A percentile compares a stretch with the other conserved stretches of the same genome.
Evolutionary conservation across 2,888 invertebrate genomes (phyloP).

Genomic region (Villa cingulata): DNA sequence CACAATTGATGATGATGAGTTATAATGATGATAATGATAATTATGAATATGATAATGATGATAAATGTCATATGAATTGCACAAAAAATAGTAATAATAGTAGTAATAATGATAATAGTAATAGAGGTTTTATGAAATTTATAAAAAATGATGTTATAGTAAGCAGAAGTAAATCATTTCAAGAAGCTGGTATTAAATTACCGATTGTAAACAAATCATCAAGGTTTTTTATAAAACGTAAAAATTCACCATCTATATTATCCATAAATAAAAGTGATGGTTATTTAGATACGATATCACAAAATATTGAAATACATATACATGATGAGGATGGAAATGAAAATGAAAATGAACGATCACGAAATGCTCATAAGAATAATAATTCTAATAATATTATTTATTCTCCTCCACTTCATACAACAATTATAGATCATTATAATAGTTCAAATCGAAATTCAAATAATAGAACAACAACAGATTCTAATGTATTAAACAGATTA

Average conservation of each 20-base stretch:
- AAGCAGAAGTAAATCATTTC: constrained; percentile 35
- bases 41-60: too few relatives aligned
- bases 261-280: constrained; percentile 25
- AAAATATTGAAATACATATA: constrained; percentile 34
- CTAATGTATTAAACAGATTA: constrained; percentile 30
- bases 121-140: neutral
- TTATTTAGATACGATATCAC: constrained; percentile 30
- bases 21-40: too few relatives aligned
- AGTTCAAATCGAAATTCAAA: too few relatives aligned
- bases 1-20: too few relatives aligned
- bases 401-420: constrained; percentile 1
- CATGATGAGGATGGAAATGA: constrained; percentile 34
- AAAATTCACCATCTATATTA: constrained; percentile 19
- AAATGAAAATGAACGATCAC: constrained; percentile 1
- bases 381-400: constrained; percentile 1
- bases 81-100: neutral
- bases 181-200: constrained; percentile 28
- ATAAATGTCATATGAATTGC: too few relatives aligned
- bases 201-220: constrained; percentile 21
- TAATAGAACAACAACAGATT: constrained; percentile 19
- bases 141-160: constrained; percentile 16
- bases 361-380: constrained; percentile 1
- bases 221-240: constrained; percentile 30
- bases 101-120: neutral
- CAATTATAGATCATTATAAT: constrained; percentile 17